Evolutionary conservation across 1,140 invertebrate genomes (phyloP).

Genomic region (Drosophila novamexicana): DNA sequence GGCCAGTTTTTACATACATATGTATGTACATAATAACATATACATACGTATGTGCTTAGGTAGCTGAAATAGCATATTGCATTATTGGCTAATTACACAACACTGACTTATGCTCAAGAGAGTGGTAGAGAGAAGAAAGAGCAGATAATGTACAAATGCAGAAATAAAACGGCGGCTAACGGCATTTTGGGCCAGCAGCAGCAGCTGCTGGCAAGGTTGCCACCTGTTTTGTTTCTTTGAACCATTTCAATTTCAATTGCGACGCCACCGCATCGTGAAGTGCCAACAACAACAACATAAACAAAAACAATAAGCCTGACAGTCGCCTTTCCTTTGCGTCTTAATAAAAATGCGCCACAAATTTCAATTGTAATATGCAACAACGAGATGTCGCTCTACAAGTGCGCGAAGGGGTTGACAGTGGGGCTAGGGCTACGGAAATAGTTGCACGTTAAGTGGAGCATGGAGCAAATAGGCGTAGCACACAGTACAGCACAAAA

Average conservation of each 20-base stretch:
- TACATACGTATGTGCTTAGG: slow-evolving; percentile 2
- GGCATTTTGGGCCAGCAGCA: slow-evolving; percentile 27
- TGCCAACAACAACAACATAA: slow-evolving; percentile 24
- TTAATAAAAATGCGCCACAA: slow-evolving; percentile 74
- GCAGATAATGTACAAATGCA: background rate
- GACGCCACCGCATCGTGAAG: slow-evolving; percentile 10
- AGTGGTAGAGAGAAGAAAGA: background rate
- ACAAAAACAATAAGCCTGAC: slow-evolving; percentile 34
- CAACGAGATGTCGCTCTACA: slow-evolving; percentile 37
- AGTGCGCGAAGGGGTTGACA: slow-evolving; percentile 21
- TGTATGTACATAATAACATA: background rate
- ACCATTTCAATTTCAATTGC: slow-evolving; percentile 42
- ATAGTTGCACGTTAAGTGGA: slow-evolving; percentile 78
- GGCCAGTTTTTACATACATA: background rate
- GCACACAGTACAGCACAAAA: slow-evolving; percentile 44
- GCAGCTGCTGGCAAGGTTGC: slow-evolving; percentile 57
- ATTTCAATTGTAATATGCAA: slow-evolving; percentile 77
- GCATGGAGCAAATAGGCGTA: slow-evolving; percentile 60
- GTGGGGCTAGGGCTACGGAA: slow-evolving; percentile 40
- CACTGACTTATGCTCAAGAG: slow-evolving; percentile 22
- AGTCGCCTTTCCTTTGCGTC: slow-evolving; percentile 42
- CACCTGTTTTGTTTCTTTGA: slow-evolving; percentile 52
- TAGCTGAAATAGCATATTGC: background rate
- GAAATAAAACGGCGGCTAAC: slow-evolving; percentile 21
- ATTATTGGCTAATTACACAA: slow-evolving; percentile 44